Conservation (phyloP, 2,797 vertebrate species). For the Gastrophryne carolinensis region DNA sequence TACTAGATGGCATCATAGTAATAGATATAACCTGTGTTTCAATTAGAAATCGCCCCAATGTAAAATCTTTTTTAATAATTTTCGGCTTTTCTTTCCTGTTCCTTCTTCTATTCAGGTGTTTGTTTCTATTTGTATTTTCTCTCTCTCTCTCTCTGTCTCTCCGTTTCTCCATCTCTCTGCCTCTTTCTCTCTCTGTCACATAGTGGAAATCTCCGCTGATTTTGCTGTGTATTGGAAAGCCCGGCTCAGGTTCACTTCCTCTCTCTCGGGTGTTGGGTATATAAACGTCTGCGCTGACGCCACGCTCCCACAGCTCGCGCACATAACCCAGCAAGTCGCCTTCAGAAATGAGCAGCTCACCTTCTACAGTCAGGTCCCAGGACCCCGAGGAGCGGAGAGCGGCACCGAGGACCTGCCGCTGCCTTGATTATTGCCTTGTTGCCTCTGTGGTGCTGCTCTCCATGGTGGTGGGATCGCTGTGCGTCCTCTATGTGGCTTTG, state of each 20-base stretch:
- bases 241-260: slow-evolving; percentile 43
- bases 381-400: slow-evolving; percentile 1
- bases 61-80: too few relatives aligned
- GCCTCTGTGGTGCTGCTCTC: slow-evolving; percentile 13
- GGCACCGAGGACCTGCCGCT: not conserved
- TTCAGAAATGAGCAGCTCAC: not conserved
- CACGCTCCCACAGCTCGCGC: not conserved
- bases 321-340: not conserved
- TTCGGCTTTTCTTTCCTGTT: too few relatives aligned
- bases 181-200: slow-evolving; percentile 27
- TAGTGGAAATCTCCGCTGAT: slow-evolving; percentile 48
- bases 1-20: too few relatives aligned
- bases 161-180: not conserved
- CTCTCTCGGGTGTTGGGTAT: slow-evolving; percentile 11
- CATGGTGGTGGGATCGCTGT: slow-evolving; percentile 3
- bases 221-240: slow-evolving; percentile 49
- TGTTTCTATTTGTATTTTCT: too few relatives aligned
- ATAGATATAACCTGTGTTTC: too few relatives aligned
- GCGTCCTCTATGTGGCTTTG: slow-evolving; percentile 5
- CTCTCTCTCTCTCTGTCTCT: not conserved
- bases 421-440: slow-evolving; percentile 29
- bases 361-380: not conserved
- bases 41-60: too few relatives aligned
- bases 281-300: not conserved
- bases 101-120: not conserved